phyloP scores from a whole-genome alignment of 2,888 invertebrate genomes.

The Entomobrya proxima region DNA sequence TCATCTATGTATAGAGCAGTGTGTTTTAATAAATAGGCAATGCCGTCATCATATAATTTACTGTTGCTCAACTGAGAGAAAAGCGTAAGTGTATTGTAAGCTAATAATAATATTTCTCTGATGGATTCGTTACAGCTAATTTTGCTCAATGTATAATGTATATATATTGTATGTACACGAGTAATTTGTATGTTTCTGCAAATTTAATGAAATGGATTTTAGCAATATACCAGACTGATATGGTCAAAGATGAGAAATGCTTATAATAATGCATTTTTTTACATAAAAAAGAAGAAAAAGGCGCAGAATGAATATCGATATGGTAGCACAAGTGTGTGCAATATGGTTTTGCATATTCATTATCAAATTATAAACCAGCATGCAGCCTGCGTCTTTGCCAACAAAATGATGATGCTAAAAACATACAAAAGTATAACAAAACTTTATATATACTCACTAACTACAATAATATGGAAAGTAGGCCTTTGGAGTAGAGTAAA shows the following conservation, averaged over 20 bases:
- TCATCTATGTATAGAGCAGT: not conserved
- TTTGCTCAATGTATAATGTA: slow-evolving; percentile 5
- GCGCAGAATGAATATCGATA: not conserved
- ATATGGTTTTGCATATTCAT: not conserved
- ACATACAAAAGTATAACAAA: slow-evolving; percentile 10
- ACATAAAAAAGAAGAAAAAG: slow-evolving; percentile 4
- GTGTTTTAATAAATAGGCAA: not conserved
- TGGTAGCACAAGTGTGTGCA: not conserved
- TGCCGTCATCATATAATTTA: not conserved
- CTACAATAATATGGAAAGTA: slow-evolving; percentile 37
- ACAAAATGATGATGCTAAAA: slow-evolving; percentile 4
- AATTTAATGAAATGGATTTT: too few species aligned
- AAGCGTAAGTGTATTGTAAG: slow-evolving; percentile 8
- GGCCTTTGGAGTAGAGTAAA: slow-evolving; percentile 31
- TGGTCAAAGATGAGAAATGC: too few species aligned
- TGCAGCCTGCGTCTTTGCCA: slow-evolving; percentile 5
- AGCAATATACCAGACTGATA: too few species aligned
- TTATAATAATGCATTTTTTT: too few species aligned
- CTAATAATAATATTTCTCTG: not conserved
- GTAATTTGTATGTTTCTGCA: too few species aligned
- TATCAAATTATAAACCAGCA: not conserved
- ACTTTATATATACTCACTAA: slow-evolving; percentile 6
- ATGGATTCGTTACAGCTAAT: not conserved
- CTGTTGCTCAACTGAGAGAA: not conserved
- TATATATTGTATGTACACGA: not conserved